Base-by-base conservation (phyloP, 2,113 vertebrate species). In the Melanerpes formicivorus region DNA sequence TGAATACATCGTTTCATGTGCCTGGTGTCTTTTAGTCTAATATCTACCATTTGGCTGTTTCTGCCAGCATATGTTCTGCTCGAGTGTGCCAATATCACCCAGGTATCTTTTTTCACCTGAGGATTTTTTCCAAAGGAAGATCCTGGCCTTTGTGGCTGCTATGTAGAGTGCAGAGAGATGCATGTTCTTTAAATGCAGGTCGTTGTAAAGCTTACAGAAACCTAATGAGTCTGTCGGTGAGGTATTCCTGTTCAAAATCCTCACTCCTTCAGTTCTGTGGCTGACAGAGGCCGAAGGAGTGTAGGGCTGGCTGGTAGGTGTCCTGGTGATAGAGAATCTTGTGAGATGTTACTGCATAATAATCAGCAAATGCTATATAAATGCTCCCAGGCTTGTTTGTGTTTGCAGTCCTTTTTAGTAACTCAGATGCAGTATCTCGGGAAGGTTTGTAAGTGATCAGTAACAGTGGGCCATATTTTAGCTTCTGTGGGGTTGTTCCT, bases 171-270 rank as follows among this genome's bases (percentile, higher is more conserved):
- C 54, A 79, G 26, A 46, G 69, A 88, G 22, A 54, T 55, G n/a
- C 18, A 9, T 76, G 27, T 79, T 81, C 67, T 88, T 83, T 12
- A 70, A 70, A 73, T 42, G 4, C 55, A 46, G 50, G 21, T 70
- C 32, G 64, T 70, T 79, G 30, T 2, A 84, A 83, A 81, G 48
- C 63, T 54, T 60, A 27, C 9, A 30, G 64, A 77, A 48, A 48
- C 6, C 14, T 75, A 8, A 3, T 18, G 52, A 60, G 56, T 94
- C 9, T 1, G 0, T 54, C 16, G 3, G 2, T 21, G 59, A 79
- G 48, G 22, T 0, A 0, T 54, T 85, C 22, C 34, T 46, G 6
- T 81, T 83, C 1, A 6, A 79, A 81, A 62, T 74, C 30, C 16
- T 52, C 29, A 17, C 34, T 59, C 0, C 74, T 72, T 67, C 30